Evolutionary conservation across 2,113 vertebrate species (phyloP), one percentile per base, ranked within the genome.

Genomic region (Acrocephalus arundinaceus): DNA sequence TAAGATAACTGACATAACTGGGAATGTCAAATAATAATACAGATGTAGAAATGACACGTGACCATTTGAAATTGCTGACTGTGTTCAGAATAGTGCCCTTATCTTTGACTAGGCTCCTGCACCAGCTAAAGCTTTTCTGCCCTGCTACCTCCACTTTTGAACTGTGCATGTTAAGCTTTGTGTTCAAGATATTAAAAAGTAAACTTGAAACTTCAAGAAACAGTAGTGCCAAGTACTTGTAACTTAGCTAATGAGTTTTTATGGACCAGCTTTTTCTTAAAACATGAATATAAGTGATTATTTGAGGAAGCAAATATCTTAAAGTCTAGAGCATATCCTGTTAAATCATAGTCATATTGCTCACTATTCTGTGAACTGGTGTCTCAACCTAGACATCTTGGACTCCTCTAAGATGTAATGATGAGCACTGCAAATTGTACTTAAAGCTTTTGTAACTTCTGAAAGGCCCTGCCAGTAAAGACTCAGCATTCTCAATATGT

Each of bases 131-230:
- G 28, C 59, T 77, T 95, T 96, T 95, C 90, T 95, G 55, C 94
- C 87, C 82, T 93, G 90, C 94, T 95, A 85, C 88, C 82, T 83
- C 51, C 43, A 43, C 49, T 76, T 91, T 19, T 93, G 22, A 88
- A 73, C 51, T 80, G 72, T 95, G 90, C 85, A 73, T 91, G 81
- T 91, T 94, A 87, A 95, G 68, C 72, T 94, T 89, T 84, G 45
- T 85, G 19, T 80, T 86, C 45, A 65, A 66, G 49, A 45, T 35
- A 7, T 62, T 49, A 55, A 55, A 46, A 76, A 76, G 11, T 48
- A 63, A 37, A 30, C 46, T 83, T 80, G 78, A 70, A 70, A 70
- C 33, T 35, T 62, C 13, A 77, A 54, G 43, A n/a, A 76, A 27
- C 13, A 37, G 16, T 65, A 75, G 39, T 71, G 43, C 10, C 23